Base-by-base conservation (phyloP, 2,888 invertebrate genomes). In the Cryptus armator region DNA sequence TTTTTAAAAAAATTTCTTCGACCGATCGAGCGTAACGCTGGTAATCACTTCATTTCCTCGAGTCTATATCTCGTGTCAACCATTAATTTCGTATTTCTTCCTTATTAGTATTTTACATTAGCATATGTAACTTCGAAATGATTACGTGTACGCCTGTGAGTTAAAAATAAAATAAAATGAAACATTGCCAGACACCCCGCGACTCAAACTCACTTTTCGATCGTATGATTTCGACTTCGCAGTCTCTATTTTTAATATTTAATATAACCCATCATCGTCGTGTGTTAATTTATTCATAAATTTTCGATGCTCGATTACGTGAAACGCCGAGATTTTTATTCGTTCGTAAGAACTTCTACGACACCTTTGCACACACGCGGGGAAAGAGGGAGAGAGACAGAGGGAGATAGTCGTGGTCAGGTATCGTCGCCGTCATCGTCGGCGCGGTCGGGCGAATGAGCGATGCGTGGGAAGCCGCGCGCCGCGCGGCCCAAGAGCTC, bases 401-500 rank as follows among this genome's bases (percentile, higher is more conserved):
- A 24, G 24, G 2, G 3, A 24, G 24, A 24, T 24, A 48, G 12
- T 12, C n/a, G 48, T 79, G 76, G 71, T 80, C 71, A 56, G 37
- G 59, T 66, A 46, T 84, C 79, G 70, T 66, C 75, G 75, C 46
- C 74, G 74, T 71, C 70, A 51, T 56, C 53, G 56, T 56, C 71
- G 71, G 46, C 53, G 70, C 48, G 37, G 53, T 72, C 72, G 59
- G 90, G 89, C 89, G 91, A 92, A 91, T 91, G 92, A 92, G 89
- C 89, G 89, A 91, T 91, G 92, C 92, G 92, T 92, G 92, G 92
- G 92, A 92, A 92, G 92, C 71, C 77, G 87, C 86, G 82, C 81
- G 82, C 81, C 86, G 68, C 16, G 24, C 68, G 43, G 59, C 44
- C 37, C 66, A 77, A 66, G 83, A 87, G 37, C 37, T 37, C 9